Evolutionary conservation across 1,140 invertebrate species (phyloP), one percentile per base, ranked within the genome.

Genomic region (Tigriopus japonicus): DNA sequence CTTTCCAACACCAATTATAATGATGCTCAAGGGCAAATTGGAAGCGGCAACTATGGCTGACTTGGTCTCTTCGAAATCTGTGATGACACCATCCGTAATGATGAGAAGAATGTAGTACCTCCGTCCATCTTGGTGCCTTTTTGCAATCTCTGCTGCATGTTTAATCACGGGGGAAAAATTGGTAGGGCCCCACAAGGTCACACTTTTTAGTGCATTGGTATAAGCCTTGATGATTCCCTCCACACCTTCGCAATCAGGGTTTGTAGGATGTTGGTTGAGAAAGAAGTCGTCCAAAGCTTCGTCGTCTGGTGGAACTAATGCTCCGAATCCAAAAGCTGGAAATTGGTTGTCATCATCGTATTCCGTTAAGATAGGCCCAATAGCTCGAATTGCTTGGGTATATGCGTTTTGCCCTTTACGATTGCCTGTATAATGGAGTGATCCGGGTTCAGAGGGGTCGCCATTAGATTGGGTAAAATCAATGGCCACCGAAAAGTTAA

Each of bases 381-480:
- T 76, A 62, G 77, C 68, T 58, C 68, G 67, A 6, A 81, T 73
- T 15, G 78, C 78, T 12, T 70, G 64, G 51, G 72, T 68, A 63
- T 80, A 80, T 64, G n/a, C n/a, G n/a, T n/a, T n/a, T n/a, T 56
- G 54, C 67, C 80, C 80, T 51, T 69, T 23, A 23, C 10, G 54
- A 28, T 68, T 67, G 42, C 70, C 65, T 21, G 69, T 66, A 64
- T 72, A 77, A 66, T 81, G 80, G 3, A 81, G 68, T 9, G 76
- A 78, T 1, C 67, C 67, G 2, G 75, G 71, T 23, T 73, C 69
- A 45, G 69, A 68, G n/a, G 77, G 77, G 60, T 78, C 72, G 1
- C 78, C 76, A 70, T 81, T 81, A 2, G 78, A 80, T 3, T 76
- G 76, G 15, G 79, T 81, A 64, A 81, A 81, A 68, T 81, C 79